Conservation (phyloP, 2,797 vertebrate genomes). For the Amblyraja radiata region DNA sequence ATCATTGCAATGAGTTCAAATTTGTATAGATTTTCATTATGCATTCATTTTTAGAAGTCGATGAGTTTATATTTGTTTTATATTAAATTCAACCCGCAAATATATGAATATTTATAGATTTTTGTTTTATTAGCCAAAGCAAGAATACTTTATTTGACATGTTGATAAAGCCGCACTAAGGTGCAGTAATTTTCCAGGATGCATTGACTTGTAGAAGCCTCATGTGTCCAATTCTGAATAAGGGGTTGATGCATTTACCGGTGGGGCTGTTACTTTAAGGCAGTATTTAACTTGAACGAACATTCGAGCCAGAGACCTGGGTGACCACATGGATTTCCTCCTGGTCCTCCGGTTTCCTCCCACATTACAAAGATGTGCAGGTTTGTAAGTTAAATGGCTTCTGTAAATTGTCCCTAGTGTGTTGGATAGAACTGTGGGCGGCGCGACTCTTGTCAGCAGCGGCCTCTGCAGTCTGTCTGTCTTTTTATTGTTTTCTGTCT, state of each 20-base stretch:
- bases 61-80: background rate
- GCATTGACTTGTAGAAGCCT: background rate
- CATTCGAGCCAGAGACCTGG: background rate
- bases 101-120: constrained; percentile 10
- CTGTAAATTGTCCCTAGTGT: no score
- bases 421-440: no score
- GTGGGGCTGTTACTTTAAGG: background rate
- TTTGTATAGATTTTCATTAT: constrained; percentile 3
- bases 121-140: background rate
- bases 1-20: background rate
- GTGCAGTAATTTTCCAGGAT: background rate
- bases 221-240: background rate
- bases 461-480: no score
- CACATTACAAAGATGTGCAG: no score
- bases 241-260: background rate
- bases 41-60: background rate
- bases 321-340: no score
- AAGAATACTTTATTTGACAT: background rate
- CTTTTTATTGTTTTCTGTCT: no score
- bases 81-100: constrained; percentile 7
- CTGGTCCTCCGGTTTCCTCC: no score
- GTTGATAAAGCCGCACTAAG: background rate
- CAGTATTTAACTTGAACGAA: background rate
- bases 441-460: no score
- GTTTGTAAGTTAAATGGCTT: no score